These are phyloP conservation scores for Napeogenes sylphis DNA, from an alignment of 2,888 invertebrate genomes.

Conservation along the genomic window DNA sequence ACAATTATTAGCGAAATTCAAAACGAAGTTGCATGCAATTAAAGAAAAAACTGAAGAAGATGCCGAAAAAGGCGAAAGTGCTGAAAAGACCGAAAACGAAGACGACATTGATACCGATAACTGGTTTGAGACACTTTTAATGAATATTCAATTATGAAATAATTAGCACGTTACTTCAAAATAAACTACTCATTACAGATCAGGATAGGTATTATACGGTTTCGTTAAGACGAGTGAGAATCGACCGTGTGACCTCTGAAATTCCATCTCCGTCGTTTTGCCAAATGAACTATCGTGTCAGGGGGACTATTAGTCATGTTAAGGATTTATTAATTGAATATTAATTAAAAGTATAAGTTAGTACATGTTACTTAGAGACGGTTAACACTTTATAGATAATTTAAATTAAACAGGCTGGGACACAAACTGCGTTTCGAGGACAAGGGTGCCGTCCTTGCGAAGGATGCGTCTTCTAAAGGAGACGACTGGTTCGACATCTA, in stretches of 20 bases:
- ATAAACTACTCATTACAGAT: too few relatives aligned
- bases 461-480: slow-evolving; percentile 94
- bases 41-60: slow-evolving; percentile 76
- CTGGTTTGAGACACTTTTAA: slow-evolving; percentile 45
- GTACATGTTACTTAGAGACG: too few relatives aligned
- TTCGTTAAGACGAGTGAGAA: too few relatives aligned
- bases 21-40: slow-evolving; percentile 83
- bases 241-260: too few relatives aligned
- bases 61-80: slow-evolving; percentile 42
- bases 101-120: slow-evolving; percentile 62
- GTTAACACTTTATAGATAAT: too few relatives aligned
- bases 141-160: background rate
- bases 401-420: slow-evolving; percentile 72
- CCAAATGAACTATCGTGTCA: too few relatives aligned
- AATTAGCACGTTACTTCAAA: too few relatives aligned
- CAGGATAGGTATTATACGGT: too few relatives aligned
- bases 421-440: slow-evolving; percentile 83
- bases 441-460: slow-evolving; percentile 84
- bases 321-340: too few relatives aligned
- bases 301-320: too few relatives aligned
- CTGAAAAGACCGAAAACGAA: slow-evolving; percentile 38
- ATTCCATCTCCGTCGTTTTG: too few relatives aligned
- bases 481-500: slow-evolving; percentile 98
- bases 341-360: too few relatives aligned
- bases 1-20: slow-evolving; percentile 88